phyloP scores from a whole-genome alignment of 2,797 vertebrate genomes.

The Nannoperca obscura region DNA sequence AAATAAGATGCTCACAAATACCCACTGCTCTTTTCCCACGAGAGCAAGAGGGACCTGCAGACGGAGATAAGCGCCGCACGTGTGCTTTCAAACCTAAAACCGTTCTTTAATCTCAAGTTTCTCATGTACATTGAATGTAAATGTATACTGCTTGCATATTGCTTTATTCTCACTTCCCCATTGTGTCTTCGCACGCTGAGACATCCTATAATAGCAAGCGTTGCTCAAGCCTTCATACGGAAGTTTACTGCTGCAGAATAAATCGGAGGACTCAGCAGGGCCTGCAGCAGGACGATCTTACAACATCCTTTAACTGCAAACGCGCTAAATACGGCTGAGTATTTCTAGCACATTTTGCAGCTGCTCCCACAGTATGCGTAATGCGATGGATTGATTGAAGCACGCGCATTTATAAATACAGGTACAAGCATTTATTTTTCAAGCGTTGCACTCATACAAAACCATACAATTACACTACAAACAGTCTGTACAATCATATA shows the following conservation, averaged over 20 bases:
- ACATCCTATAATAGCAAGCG: not conserved
- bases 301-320: not conserved
- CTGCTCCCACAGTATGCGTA: not conserved
- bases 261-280: not conserved
- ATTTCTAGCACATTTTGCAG: not conserved
- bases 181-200: not conserved
- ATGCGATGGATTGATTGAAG: constrained; percentile 19
- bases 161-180: constrained; percentile 46
- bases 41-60: constrained; percentile 18
- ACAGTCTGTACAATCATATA: constrained; percentile 79
- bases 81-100: constrained; percentile 52
- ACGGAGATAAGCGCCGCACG: constrained; percentile 4
- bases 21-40: not conserved
- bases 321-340: not conserved
- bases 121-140: not conserved
- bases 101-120: not conserved
- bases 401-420: constrained; percentile 59
- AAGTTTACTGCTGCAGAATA: not conserved
- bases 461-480: constrained; percentile 62
- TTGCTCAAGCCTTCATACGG: not conserved
- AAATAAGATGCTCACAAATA: not conserved
- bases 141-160: not conserved
- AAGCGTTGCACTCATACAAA: constrained; percentile 65
- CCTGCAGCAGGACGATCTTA: not conserved
- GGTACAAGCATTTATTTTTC: constrained; percentile 75